Base-by-base conservation (phyloP, 1,140 invertebrate species). In the Trichonephila clavata region DNA sequence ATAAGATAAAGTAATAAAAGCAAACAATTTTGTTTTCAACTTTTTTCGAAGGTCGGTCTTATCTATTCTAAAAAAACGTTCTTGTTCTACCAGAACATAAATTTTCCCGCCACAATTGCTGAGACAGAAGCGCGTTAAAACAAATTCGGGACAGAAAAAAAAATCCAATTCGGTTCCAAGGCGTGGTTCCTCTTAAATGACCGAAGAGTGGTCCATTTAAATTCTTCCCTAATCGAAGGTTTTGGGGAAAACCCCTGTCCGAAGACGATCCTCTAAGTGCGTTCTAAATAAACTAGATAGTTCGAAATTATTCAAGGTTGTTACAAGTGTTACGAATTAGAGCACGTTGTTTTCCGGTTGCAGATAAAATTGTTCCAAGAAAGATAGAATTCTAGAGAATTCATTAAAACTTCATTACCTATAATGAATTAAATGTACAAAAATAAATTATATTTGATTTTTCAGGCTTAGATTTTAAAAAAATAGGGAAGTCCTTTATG, bases 221-320 rank as follows among this genome's bases (percentile, higher is more conserved):
- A 77, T 77, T 77, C 71, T 77, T 77, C 6, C 27, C 71, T 77
- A 77, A 77, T 77, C 71, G 71, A 77, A 77, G 71, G 71, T 77
- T 77, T 77, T 39, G 71, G 50, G 68, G 32, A 77, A 77, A 77
- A 32, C 71, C 71, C 71, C 71, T 77, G 16, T 5, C 71, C 16
- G 18, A 77, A 32, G 71, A 77, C 32, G 71, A 32, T 21, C 71
- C 71, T n/a, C n/a, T 7, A 39, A 77, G 27, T 32, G 27, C 71
- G 27, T 77, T 77, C 16, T 77, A 39, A 27, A 77, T 77, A 77
- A 77, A 63, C 61, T 63, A 21, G 61, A 63, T 32, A 4, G 16
- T 39, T 77, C 27, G 27, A 5, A 16, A 20, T 18, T 1, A 50
- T 20, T 77, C 71, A 77, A 77, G 71, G 71, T 16, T 39, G 27